Percentiles rank a stretch among this genome's conserved stretches.
Evolutionary conservation across 2,888 invertebrate species (phyloP).

Genomic region (Mamestra brassicae): DNA sequence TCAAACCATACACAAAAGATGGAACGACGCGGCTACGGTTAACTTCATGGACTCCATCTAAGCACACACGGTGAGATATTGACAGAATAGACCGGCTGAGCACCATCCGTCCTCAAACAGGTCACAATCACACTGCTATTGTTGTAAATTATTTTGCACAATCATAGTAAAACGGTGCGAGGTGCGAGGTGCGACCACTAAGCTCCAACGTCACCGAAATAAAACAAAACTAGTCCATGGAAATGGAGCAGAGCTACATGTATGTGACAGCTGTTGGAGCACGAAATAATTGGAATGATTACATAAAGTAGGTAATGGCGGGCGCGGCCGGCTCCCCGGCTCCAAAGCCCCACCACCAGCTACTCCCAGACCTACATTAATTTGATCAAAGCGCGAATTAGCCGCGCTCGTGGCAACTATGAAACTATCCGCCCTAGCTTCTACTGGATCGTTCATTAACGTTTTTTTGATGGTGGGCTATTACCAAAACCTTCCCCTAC

Average conservation of each 20-base stretch:
- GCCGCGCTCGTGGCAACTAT: background rate
- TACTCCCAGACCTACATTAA: slow-evolving; percentile 31
- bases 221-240: slow-evolving; percentile 48
- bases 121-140: slow-evolving; percentile 4
- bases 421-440: no score
- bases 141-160: slow-evolving; percentile 19
- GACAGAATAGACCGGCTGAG: no score
- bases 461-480: background rate
- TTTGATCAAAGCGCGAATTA: slow-evolving; percentile 29
- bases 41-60: no score
- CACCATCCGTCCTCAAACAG: background rate
- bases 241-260: slow-evolving; percentile 34
- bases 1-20: no score
- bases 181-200: background rate
- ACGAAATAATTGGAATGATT: slow-evolving; percentile 47
- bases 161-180: slow-evolving; percentile 16
- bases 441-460: background rate
- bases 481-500: no score
- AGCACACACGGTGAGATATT: no score
- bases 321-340: slow-evolving; percentile 46
- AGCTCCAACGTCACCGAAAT: slow-evolving; percentile 33
- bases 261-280: slow-evolving; percentile 45
- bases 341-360: background rate
- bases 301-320: slow-evolving; percentile 54
- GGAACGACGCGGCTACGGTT: no score